Percentiles rank a stretch among this genome's conserved stretches.
Evolutionary conservation across 2,113 vertebrate genomes (phyloP).

Genomic region (Rostratula benghalensis): DNA sequence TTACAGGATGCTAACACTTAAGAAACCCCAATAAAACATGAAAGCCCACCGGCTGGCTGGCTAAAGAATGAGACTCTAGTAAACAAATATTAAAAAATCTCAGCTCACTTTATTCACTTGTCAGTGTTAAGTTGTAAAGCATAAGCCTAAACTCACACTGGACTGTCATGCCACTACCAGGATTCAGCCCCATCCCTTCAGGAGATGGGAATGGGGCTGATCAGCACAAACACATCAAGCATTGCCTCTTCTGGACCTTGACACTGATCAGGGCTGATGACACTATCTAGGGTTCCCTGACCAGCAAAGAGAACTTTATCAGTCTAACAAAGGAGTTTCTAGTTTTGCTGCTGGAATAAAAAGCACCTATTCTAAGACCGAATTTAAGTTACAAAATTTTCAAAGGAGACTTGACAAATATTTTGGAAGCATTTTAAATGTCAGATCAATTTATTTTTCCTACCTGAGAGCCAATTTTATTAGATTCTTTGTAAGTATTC

Average conservation of each 20-base stretch:
- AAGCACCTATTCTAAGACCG: neutral
- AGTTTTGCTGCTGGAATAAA: neutral
- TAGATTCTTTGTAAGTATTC: neutral
- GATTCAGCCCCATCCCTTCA: neutral
- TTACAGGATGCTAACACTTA: neutral
- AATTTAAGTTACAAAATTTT: neutral
- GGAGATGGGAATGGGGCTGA: neutral
- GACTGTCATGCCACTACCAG: neutral
- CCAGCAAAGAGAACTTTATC: neutral
- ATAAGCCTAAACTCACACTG: neutral
- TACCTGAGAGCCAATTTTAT: neutral
- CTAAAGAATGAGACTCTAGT: neutral
- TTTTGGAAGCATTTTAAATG: conserved; percentile 10
- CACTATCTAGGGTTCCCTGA: neutral
- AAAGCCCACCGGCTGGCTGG: neutral
- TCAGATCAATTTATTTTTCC: neutral
- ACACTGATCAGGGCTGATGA: neutral
- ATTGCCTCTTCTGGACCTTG: neutral
- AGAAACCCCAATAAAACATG: neutral
- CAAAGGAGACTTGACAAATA: neutral
- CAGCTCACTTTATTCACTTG: neutral
- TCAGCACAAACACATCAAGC: neutral
- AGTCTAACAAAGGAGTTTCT: neutral
- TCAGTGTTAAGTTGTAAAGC: neutral
- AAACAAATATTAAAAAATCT: neutral